Evolutionary conservation across 2,888 invertebrate genomes (phyloP).

Genomic region (Dendrolimus pini): DNA sequence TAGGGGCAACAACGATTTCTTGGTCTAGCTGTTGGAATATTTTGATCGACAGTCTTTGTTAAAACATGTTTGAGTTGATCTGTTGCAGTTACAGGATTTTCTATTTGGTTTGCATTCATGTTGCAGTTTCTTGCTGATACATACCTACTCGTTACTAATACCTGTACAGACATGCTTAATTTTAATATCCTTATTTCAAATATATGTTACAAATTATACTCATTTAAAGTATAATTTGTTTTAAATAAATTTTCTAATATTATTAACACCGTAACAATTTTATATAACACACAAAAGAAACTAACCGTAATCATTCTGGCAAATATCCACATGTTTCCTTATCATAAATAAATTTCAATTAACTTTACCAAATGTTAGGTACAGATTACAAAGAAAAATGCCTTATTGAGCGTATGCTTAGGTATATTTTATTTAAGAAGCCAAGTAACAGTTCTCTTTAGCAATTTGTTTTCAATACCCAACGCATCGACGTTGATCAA

Average conservation of each 20-base stretch:
- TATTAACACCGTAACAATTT: constrained; percentile 5
- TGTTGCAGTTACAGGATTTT: background rate
- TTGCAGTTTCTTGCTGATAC: constrained; percentile 16
- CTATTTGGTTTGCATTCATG: constrained; percentile 1
- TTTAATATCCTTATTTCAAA: background rate
- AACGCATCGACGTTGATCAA: constrained; percentile 30
- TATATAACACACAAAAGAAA: constrained; percentile 12
- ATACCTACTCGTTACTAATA: constrained; percentile 18
- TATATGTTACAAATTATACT: background rate
- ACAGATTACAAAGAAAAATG: constrained; percentile 17
- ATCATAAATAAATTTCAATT: constrained; percentile 42
- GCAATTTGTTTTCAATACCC: constrained; percentile 28
- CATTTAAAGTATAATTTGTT: background rate
- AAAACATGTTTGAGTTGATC: background rate
- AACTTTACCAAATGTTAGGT: constrained; percentile 21
- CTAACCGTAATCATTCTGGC: constrained; percentile 39
- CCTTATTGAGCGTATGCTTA: background rate
- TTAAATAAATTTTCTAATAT: too few relatives aligned
- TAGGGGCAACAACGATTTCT: constrained; percentile 51
- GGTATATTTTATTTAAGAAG: constrained; percentile 22
- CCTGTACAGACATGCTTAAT: constrained; percentile 8
- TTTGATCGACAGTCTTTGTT: background rate
- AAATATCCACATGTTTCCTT: constrained; percentile 40
- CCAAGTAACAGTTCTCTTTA: constrained; percentile 27
- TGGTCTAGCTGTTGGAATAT: constrained; percentile 1